Conservation (phyloP, 2,888 invertebrate genomes). For the Smittia aterrima region DNA sequence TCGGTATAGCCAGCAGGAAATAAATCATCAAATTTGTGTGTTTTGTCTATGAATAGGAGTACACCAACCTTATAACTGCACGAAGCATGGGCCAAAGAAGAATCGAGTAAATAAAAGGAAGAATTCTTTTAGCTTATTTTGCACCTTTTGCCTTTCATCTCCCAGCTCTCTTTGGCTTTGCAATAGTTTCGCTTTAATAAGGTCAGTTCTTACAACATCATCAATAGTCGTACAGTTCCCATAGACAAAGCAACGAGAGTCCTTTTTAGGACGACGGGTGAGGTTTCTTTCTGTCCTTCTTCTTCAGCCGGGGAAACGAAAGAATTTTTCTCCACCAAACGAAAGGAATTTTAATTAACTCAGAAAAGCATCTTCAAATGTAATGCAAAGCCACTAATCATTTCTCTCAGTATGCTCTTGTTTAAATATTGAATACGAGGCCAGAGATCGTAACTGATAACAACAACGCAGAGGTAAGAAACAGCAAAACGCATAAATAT, state of each 20-base stretch:
- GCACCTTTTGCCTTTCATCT: constrained; percentile 29
- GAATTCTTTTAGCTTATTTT: constrained; percentile 2
- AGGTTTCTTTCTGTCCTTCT: neutral
- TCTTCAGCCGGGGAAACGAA: neutral
- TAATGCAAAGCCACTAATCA: too few relatives aligned
- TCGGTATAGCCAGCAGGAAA: constrained; percentile 14
- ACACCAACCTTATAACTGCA: neutral
- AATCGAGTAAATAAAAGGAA: constrained; percentile 19
- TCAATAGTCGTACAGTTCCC: neutral
- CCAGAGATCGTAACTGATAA: neutral
- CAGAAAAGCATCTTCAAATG: neutral
- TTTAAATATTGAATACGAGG: neutral
- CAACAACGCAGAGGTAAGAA: neutral
- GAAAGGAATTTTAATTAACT: neutral
- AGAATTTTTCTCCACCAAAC: neutral
- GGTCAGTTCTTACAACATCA: constrained; percentile 25
- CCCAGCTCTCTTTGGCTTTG: neutral
- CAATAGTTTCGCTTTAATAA: constrained; percentile 25
- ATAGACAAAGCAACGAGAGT: too few relatives aligned
- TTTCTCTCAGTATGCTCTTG: neutral
- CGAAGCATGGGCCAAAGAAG: neutral
- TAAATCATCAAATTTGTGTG: constrained; percentile 36
- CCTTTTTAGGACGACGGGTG: neutral
- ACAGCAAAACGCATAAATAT: neutral
- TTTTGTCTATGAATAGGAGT: constrained; percentile 8